Base-by-base conservation (phyloP, 1,140 invertebrate species). In the Drosophila melanica region DNA sequence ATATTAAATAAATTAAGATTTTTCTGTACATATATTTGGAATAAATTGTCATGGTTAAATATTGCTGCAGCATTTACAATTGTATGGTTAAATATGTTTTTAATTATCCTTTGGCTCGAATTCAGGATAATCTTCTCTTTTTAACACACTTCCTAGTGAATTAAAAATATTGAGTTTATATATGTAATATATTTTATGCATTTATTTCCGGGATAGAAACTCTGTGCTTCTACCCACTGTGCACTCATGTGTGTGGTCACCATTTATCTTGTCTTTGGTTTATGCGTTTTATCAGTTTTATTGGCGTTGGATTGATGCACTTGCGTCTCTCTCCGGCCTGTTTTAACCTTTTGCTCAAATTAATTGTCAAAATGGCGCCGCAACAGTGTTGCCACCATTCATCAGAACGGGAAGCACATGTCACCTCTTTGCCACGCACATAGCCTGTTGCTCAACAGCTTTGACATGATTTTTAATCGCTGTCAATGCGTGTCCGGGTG, bases 391-490 rank as follows among this genome's bases (percentile, higher is more conserved):
- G 51, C 18, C 14, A 41, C 10, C 53, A 54, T 65, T 37, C 33
- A 35, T 41, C 48, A 51, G 37, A 42, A 16, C 11, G 44, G 8
- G 44, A 10, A 4, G 9, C 18, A 20, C 18, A 12, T 45, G 8
- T 2, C 44, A 2, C 18, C 6, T 12, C 39, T 2, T 37, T 18
- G 12, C 27, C 10, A 11, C 23, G 10, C 57, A 51, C 42, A 14
- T 45, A 39, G 70, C 70, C 65, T 74, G 64, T 64, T 74, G 53
- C 75, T 64, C 65, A 55, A 55, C 37, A 39, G 48, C 75, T 66
- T 77, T 80, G 73, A 74, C 68, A 71, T 50, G 63, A 50, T 77
- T 85, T 82, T 87, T 87, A 89, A 87, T 87, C 81, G 82, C 84
- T 82, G 80, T 74, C 76, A 82, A 81, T 76, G 71, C 62, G 74